Conservation (phyloP, 2,113 vertebrate genomes). For the Beaufortia kweichowensis region DNA sequence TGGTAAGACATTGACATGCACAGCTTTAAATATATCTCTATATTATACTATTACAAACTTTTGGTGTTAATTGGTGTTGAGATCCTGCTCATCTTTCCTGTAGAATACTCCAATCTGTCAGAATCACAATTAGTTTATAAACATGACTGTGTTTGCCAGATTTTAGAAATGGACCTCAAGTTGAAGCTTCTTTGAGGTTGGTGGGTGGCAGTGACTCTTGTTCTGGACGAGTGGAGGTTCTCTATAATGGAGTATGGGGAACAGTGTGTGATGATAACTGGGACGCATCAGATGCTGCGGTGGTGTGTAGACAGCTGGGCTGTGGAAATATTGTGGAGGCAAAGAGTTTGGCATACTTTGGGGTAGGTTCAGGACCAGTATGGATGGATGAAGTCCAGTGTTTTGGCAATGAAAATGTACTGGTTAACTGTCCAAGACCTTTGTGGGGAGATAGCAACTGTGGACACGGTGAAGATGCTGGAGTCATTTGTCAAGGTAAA, state of each 20-base stretch:
- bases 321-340: not conserved
- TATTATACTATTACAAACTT: no score
- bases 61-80: no score
- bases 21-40: no score
- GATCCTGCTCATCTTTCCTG: no score
- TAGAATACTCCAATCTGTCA: no score
- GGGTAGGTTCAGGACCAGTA: conserved; percentile 19
- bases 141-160: not conserved
- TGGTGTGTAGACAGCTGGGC: conserved; percentile 31
- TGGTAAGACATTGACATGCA: no score
- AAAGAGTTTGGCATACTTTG: not conserved
- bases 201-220: not conserved
- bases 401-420: not conserved
- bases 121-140: no score
- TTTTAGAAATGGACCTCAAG: not conserved
- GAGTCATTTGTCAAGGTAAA: conserved; percentile 30
- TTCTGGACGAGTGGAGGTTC: conserved; percentile 42
- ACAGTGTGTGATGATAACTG: conserved; percentile 9
- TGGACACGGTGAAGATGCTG: not conserved
- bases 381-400: not conserved
- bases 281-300: not conserved
- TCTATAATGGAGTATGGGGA: not conserved
- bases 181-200: not conserved
- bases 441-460: not conserved
- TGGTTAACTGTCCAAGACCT: not conserved